These are phyloP conservation scores for Watsonalla cultraria DNA, from an alignment of 2,888 invertebrate genomes.

Conservation along the genomic window DNA sequence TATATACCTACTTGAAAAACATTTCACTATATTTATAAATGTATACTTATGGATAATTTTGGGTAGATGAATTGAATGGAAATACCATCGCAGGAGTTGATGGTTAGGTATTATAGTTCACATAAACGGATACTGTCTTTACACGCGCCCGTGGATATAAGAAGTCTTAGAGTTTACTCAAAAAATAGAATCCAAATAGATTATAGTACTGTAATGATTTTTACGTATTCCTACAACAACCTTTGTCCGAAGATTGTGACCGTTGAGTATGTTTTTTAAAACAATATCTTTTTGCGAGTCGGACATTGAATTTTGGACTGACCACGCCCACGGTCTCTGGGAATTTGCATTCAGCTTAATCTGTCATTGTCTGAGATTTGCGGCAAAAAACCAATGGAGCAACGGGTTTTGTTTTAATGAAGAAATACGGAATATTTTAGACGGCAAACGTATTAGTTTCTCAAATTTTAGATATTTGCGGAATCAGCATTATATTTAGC, in stretches of 20 bases:
- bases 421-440: not conserved
- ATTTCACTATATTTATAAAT: no score
- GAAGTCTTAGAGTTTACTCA: no score
- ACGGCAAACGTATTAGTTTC: not conserved
- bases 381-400: constrained; percentile 21
- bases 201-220: constrained; percentile 8
- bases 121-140: no score
- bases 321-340: constrained; percentile 56
- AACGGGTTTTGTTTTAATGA: constrained; percentile 12
- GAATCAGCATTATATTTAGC: no score
- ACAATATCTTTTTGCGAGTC: constrained; percentile 44
- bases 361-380: constrained; percentile 58
- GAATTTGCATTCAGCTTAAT: constrained; percentile 61
- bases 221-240: constrained; percentile 5
- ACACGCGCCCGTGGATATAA: no score
- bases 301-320: constrained; percentile 22
- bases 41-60: no score
- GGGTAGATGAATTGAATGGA: no score
- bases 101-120: no score
- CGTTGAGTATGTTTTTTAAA: constrained; percentile 15
- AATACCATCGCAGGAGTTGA: no score
- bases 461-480: not conserved
- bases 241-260: not conserved
- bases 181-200: no score
- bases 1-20: no score